Evolutionary conservation across 2,797 vertebrate species (phyloP).

Genomic region (Parauchenoglanis punctatus): DNA sequence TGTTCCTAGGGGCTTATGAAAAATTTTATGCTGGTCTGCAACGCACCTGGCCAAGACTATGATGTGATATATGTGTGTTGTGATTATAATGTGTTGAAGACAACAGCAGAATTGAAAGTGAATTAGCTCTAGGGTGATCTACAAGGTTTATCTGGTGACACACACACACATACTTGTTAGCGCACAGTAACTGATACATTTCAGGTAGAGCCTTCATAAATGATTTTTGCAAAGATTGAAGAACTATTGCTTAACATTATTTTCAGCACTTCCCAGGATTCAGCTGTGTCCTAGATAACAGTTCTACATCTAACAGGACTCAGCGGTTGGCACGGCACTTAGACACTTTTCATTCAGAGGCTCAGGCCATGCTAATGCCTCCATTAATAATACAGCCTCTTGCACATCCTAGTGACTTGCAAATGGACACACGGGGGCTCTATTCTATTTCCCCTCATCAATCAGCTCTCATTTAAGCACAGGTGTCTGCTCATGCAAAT

Average conservation of each 20-base stretch:
- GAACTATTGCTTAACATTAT: conserved; percentile 4
- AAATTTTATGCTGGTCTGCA: neutral
- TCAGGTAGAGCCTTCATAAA: neutral
- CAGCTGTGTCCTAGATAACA: conserved; percentile 40
- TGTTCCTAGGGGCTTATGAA: neutral
- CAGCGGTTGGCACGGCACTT: conserved; percentile 20
- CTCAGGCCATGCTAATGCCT: conserved; percentile 56
- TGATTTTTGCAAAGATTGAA: conserved; percentile 5
- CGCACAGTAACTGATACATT: neutral
- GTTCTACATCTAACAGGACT: conserved; percentile 7
- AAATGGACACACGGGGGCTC: conserved; percentile 69
- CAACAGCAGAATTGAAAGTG: neutral
- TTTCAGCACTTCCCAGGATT: neutral
- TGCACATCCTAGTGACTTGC: conserved; percentile 70
- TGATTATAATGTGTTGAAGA: neutral
- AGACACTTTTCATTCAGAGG: conserved; percentile 21
- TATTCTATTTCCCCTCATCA: conserved; percentile 72
- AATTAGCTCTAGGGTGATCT: neutral
- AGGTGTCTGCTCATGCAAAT: conserved; percentile 76
- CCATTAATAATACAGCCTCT: conserved; percentile 66
- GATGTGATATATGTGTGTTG: neutral
- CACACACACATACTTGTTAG: neutral
- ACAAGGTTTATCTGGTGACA: neutral
- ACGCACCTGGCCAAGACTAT: neutral
- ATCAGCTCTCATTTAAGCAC: conserved; percentile 72